Evolutionary conservation across 2,797 vertebrate species (phyloP).

Genomic region (Pachyuromys duprasi): DNA sequence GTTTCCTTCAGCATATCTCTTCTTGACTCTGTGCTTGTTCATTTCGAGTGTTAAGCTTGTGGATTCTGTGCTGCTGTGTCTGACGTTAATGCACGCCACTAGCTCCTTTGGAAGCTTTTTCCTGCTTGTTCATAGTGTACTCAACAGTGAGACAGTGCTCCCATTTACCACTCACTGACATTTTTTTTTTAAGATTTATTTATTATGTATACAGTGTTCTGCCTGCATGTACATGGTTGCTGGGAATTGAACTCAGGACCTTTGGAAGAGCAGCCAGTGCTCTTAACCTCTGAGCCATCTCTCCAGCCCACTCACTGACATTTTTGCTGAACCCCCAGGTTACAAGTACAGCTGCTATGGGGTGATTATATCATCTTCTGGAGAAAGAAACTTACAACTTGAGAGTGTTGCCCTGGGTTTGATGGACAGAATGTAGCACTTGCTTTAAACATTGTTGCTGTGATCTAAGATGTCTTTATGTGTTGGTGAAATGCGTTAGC

Average conservation of each 20-base stretch:
- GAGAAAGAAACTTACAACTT: background rate
- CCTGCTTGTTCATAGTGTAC: background rate
- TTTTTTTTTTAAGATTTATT: too few relatives aligned
- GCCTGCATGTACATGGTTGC: too few relatives aligned
- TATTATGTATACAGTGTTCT: too few relatives aligned
- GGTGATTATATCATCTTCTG: background rate
- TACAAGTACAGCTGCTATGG: background rate
- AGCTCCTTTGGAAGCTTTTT: background rate
- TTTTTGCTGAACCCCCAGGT: background rate
- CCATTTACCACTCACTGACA: background rate
- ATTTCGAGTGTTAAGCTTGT: background rate
- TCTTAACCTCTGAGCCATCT: too few relatives aligned
- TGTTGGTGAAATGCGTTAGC: background rate
- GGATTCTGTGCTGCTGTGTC: background rate
- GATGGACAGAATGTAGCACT: background rate
- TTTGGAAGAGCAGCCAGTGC: too few relatives aligned
- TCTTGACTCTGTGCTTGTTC: slow-evolving; percentile 21
- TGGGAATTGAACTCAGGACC: too few relatives aligned
- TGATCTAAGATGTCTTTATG: background rate
- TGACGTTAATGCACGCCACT: background rate
- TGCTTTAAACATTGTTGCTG: background rate
- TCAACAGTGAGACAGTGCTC: background rate
- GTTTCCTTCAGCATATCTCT: background rate
- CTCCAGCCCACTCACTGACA: background rate
- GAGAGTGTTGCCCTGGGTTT: background rate